phyloP scores from a whole-genome alignment of 2,113 vertebrate genomes.

The Callospermophilus lateralis region DNA sequence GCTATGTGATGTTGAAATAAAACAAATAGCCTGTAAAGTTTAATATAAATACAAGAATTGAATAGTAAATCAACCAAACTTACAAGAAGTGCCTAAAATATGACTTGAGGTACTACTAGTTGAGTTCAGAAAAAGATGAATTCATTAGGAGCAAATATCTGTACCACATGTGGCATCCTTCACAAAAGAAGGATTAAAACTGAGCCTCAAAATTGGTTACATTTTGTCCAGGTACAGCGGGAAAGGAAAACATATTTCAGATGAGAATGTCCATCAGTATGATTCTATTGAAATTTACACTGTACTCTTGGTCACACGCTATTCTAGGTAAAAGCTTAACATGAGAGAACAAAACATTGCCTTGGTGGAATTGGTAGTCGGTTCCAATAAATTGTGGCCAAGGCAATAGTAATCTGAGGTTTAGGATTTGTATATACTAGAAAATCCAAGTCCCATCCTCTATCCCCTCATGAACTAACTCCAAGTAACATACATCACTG shows the following conservation, averaged over 20 bases:
- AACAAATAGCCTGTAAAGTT: background rate
- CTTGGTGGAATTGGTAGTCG: background rate
- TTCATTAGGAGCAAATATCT: background rate
- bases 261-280: background rate
- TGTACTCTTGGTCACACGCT: background rate
- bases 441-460: background rate
- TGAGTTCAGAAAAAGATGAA: constrained; percentile 1
- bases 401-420: background rate
- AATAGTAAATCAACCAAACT: constrained; percentile 45
- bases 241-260: background rate
- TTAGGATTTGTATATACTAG: background rate
- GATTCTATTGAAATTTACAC: background rate
- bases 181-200: background rate
- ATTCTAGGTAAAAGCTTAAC: background rate
- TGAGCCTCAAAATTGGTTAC: background rate
- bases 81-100: background rate
- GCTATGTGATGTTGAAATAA: background rate
- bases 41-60: constrained; percentile 21
- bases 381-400: background rate
- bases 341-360: background rate
- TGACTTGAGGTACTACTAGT: background rate
- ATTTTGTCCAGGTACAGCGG: background rate
- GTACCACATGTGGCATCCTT: background rate
- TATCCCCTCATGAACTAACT: background rate
- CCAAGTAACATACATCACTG: background rate